phyloP scores from a whole-genome alignment of 2,888 invertebrate species.

The Melipona beecheii region DNA sequence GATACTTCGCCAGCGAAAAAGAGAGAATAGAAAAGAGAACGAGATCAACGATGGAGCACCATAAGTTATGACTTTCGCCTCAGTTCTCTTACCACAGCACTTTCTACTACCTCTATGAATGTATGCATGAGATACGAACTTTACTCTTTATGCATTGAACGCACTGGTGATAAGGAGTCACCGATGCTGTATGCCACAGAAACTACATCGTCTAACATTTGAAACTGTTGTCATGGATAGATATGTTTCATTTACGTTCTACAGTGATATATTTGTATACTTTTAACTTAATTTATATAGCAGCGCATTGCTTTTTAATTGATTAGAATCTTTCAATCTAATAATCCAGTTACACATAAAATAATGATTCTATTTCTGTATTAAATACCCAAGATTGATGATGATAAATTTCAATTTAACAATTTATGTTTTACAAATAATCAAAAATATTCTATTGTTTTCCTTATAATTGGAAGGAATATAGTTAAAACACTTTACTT shows the following conservation, averaged over 20 bases:
- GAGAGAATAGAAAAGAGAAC: conserved; percentile 5
- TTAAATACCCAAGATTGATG: neutral
- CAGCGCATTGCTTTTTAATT: too few species aligned
- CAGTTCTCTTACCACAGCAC: conserved; percentile 41
- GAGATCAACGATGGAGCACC: conserved; percentile 53
- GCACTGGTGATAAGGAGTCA: conserved; percentile 79
- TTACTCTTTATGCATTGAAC: conserved; percentile 83
- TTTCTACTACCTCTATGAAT: conserved; percentile 76
- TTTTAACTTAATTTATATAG: neutral
- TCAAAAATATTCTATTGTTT: too few species aligned
- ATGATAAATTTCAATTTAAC: too few species aligned
- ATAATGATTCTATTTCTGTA: neutral
- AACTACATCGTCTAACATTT: conserved; percentile 32
- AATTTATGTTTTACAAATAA: too few species aligned
- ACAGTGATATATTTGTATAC: neutral
- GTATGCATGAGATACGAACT: conserved; percentile 83
- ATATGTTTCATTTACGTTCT: conserved; percentile 16
- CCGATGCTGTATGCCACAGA: conserved; percentile 38
- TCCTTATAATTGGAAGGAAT: too few species aligned
- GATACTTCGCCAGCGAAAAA: conserved; percentile 60
- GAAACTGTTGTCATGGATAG: conserved; percentile 10
- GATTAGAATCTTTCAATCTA: too few species aligned
- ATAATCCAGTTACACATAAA: neutral
- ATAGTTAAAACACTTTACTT: too few species aligned
- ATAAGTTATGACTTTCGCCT: conserved; percentile 81